Evolutionary conservation across 2,113 vertebrate species (phyloP).

Genomic region (Falco punctatus): DNA sequence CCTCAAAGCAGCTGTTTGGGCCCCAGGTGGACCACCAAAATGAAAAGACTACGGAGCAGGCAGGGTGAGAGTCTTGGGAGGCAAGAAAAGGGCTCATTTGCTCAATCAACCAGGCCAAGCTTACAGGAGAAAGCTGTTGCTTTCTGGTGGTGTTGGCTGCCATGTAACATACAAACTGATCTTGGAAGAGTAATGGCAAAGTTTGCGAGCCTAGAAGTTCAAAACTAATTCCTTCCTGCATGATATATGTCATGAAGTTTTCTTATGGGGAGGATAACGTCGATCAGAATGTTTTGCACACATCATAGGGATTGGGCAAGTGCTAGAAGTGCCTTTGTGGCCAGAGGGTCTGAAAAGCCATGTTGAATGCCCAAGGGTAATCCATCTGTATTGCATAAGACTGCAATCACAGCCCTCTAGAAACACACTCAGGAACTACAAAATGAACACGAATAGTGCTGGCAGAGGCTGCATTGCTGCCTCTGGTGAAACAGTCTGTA

Average conservation of each 20-base stretch:
- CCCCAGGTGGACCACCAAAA: not conserved
- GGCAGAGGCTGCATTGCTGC: not conserved
- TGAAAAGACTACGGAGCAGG: not conserved
- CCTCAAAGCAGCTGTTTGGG: not conserved
- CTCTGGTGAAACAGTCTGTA: not conserved
- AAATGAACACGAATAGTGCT: not conserved
- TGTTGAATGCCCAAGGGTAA: not conserved
- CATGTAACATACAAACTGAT: not conserved
- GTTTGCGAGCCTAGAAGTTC: not conserved
- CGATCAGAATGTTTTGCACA: not conserved
- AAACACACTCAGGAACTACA: not conserved
- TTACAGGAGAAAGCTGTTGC: not conserved
- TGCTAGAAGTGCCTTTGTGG: not conserved
- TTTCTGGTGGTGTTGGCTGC: not conserved
- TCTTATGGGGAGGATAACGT: not conserved
- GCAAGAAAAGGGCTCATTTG: not conserved
- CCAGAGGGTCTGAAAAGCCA: not conserved
- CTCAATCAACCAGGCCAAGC: not conserved
- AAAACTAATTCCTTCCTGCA: not conserved
- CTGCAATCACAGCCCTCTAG: not conserved
- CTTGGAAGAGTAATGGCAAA: not conserved
- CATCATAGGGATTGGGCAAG: not conserved
- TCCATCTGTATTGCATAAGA: not conserved
- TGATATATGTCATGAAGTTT: not conserved
- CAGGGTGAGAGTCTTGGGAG: not conserved